phyloP scores from a whole-genome alignment of 2,797 vertebrate species.

The Enteromius argenteus region DNA sequence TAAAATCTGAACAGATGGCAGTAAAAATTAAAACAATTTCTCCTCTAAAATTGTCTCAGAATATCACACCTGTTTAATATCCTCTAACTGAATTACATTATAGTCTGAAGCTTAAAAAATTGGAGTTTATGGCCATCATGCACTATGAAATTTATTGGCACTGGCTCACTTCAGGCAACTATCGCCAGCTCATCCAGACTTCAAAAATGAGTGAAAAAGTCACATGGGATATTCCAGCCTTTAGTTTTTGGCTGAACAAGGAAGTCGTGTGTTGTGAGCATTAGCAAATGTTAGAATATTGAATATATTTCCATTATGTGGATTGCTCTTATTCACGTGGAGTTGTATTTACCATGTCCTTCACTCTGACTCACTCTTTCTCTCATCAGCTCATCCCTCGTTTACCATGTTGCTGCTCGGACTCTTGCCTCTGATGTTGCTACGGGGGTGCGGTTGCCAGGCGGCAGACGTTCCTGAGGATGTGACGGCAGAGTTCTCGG shows the following conservation, averaged over 20 bases:
- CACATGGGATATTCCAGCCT: not conserved
- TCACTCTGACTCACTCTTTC: constrained; percentile 45
- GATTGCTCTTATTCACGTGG: not conserved
- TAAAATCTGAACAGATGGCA: not conserved
- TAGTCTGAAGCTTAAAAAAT: not conserved
- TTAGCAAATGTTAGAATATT: not conserved
- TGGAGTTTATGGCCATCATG: not conserved
- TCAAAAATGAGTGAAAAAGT: not conserved
- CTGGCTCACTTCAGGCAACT: not conserved
- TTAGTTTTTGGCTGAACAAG: not conserved
- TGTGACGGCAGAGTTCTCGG: constrained; percentile 87
- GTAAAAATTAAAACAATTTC: not conserved
- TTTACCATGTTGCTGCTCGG: constrained; percentile 55
- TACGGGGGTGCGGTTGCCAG: constrained; percentile 77
- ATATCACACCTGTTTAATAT: not conserved
- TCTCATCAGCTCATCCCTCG: constrained; percentile 43
- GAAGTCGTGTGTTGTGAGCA: not conserved
- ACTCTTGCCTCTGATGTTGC: constrained; percentile 75
- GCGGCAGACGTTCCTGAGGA: constrained; percentile 85
- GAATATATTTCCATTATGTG: not conserved
- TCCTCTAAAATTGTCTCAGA: not conserved
- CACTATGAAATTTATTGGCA: not conserved
- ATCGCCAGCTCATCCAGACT: too few relatives aligned
- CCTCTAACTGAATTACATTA: not conserved
- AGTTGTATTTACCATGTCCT: constrained; percentile 12